Base-by-base conservation (phyloP, 2,113 vertebrate genomes). In the Catharus minimus region DNA sequence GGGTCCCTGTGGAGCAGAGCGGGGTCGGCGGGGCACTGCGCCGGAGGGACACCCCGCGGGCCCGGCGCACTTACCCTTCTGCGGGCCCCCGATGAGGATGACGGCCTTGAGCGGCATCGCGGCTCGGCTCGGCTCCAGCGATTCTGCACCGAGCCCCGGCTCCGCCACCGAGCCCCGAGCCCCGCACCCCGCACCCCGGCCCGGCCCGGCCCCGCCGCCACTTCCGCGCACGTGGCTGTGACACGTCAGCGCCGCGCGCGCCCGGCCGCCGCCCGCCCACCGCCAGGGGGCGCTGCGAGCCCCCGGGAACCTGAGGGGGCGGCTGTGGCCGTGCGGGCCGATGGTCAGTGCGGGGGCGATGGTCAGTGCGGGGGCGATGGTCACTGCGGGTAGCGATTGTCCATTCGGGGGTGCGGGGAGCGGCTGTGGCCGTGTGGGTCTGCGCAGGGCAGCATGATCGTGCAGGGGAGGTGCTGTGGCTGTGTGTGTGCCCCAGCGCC, bases 51-150 rank as follows among this genome's bases (percentile, higher is more conserved):
- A 17, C 97, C 98, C 97, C 24, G 10, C 32, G 21, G 30, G 4
- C 5, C 23, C 50, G 20, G 5, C n/a, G 30, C 52, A 65, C 98
- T 98, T 96, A 99, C 99, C 99, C 98, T 99, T 99, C 85, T 99
- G 99, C 12, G 99, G 98, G 6, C 99, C 99, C 80, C 99, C 99
- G 57, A 99, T 99, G 79, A 99, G 98, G 96, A 99, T 98, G 13
- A 99, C 98, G 12, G 99, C 98, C 79, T 99, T 99, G 88, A 99
- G 95, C 49, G 67, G 44, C 99, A 99, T 99, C 24, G 80, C 95
- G 39, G 52, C 50, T 55, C 10, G 3, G 68, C 55, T 36, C 14
- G 12, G 27, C 60, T 33, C n/a, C n/a, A 13, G 23, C 27, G 13
- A 52, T 3, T 20, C 52, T 33, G 20, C 69, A 49, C 15, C 33